Evolutionary conservation across 2,113 vertebrate species (phyloP).

Genomic region (Falco punctatus): DNA sequence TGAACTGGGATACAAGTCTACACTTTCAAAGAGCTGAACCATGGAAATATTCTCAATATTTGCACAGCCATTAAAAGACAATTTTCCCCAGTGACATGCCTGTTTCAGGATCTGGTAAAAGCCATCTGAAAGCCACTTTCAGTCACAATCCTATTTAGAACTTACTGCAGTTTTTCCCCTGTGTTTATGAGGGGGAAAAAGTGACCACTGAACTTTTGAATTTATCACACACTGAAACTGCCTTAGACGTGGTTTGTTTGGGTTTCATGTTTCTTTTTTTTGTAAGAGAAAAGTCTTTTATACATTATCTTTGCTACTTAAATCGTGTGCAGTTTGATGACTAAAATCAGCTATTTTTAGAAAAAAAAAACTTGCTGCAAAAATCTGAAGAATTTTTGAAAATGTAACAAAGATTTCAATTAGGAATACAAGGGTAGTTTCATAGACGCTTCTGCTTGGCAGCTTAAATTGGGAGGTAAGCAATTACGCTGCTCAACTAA

Average conservation of each 20-base stretch:
- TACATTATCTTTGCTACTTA: conserved; percentile 69
- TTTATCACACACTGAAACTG: conserved; percentile 54
- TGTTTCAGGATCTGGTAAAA: conserved; percentile 48
- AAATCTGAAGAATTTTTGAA: conserved; percentile 61
- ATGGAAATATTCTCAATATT: conserved; percentile 9
- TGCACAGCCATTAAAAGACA: conserved; percentile 43
- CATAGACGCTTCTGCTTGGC: conserved; percentile 34
- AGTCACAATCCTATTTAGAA: conserved; percentile 28
- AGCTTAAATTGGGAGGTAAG: conserved; percentile 52
- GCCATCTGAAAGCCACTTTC: conserved; percentile 53
- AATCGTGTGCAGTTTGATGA: conserved; percentile 58
- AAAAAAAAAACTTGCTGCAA: conserved; percentile 52
- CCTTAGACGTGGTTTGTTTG: conserved; percentile 55
- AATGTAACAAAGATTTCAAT: conserved; percentile 50
- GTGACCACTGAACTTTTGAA: conserved; percentile 36
- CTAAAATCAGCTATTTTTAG: conserved; percentile 66
- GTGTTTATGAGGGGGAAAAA: background rate
- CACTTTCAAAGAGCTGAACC: conserved; percentile 6
- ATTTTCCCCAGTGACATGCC: conserved; percentile 1
- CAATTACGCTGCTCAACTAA: background rate
- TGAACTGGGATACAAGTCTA: background rate
- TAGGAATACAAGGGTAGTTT: conserved; percentile 50
- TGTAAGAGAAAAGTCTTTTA: conserved; percentile 67
- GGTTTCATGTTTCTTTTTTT: conserved; percentile 53
- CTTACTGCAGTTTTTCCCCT: background rate